Conservation (phyloP, 2,888 invertebrate genomes). For the Melanotus villosus region DNA sequence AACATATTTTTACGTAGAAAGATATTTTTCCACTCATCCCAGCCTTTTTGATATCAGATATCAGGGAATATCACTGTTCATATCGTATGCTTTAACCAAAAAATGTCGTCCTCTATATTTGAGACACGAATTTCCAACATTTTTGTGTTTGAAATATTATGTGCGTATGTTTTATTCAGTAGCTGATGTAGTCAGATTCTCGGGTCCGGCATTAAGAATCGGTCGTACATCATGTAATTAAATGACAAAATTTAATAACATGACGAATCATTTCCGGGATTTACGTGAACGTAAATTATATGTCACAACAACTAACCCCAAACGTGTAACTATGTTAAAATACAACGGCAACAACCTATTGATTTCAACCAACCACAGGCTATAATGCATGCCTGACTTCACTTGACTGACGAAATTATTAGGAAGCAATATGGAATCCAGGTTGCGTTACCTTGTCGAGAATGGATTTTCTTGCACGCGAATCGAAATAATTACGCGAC, state of each 20-base stretch:
- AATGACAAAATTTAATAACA: slow-evolving; percentile 19
- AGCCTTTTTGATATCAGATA: no score
- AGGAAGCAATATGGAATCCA: slow-evolving; percentile 29
- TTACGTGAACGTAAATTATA: slow-evolving; percentile 6
- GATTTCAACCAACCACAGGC: slow-evolving; percentile 19
- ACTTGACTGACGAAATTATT: slow-evolving; percentile 28
- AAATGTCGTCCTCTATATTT: neutral
- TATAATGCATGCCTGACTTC: slow-evolving; percentile 27
- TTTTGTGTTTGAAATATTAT: slow-evolving; percentile 17
- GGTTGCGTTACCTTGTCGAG: slow-evolving; percentile 18
- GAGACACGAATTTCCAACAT: slow-evolving; percentile 5
- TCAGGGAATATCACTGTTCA: no score
- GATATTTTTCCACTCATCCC: neutral
- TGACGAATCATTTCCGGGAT: slow-evolving; percentile 17
- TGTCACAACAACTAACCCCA: slow-evolving; percentile 8
- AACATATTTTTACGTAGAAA: neutral
- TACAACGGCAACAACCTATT: slow-evolving; percentile 20
- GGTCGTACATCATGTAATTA: slow-evolving; percentile 15
- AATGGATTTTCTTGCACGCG: slow-evolving; percentile 32
- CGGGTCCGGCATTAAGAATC: neutral
- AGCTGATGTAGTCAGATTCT: neutral
- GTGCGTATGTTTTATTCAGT: slow-evolving; percentile 18
- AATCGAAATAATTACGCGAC: slow-evolving; percentile 24
- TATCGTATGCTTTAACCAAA: neutral
- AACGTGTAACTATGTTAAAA: slow-evolving; percentile 13